Evolutionary conservation across 2,113 vertebrate genomes (phyloP).

Genomic region (Promerops cafer): DNA sequence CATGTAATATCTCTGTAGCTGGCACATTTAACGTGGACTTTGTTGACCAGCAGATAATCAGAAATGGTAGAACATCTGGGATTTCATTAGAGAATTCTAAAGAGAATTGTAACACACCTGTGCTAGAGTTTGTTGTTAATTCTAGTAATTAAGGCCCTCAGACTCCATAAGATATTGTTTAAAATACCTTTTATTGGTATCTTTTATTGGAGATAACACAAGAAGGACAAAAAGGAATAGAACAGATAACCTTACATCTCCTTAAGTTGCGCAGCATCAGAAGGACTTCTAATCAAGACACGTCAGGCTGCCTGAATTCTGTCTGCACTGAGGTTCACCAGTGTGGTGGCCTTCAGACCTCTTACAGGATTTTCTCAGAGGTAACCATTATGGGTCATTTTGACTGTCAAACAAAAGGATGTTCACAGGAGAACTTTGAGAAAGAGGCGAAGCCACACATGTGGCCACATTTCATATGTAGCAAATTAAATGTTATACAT

Average conservation of each 20-base stretch:
- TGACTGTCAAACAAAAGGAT: neutral
- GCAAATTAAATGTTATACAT: neutral
- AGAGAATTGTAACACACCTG: neutral
- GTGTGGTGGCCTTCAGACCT: neutral
- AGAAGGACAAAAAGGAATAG: neutral
- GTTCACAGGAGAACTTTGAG: neutral
- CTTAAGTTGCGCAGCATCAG: neutral
- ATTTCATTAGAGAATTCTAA: neutral
- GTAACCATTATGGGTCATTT: neutral
- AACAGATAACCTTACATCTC: neutral
- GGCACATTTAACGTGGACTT: neutral
- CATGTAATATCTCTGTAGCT: neutral
- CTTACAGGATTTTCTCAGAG: neutral
- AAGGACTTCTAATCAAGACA: neutral
- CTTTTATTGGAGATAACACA: neutral
- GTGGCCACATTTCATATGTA: neutral
- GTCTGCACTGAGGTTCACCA: neutral
- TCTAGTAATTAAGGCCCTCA: neutral
- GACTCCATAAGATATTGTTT: neutral
- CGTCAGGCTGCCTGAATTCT: neutral
- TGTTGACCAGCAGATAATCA: neutral
- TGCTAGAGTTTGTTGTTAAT: neutral
- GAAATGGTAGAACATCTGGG: neutral
- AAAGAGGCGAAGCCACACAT: neutral
- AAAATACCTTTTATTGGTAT: neutral